These are phyloP conservation scores for Trichomalopsis sarcophagae DNA, from an alignment of 1,140 invertebrate species.

Conservation along the genomic window DNA sequence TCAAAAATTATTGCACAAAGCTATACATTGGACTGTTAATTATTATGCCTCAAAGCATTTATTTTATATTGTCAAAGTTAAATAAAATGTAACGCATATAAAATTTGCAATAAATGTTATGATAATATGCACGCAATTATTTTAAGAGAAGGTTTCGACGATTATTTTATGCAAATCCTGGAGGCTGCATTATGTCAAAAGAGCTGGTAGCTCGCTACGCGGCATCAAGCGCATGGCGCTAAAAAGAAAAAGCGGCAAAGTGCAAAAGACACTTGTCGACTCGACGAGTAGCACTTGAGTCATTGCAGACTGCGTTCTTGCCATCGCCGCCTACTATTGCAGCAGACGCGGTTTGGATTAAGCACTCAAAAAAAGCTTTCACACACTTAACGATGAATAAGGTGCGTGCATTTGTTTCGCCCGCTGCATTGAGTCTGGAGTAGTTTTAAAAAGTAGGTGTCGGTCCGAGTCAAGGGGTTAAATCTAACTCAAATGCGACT, in stretches of 20 bases:
- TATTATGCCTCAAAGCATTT: no score
- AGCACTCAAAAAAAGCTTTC: slow-evolving; percentile 49
- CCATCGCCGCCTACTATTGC: neutral
- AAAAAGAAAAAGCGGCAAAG: slow-evolving; percentile 37
- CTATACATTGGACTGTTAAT: no score
- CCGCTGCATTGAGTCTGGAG: neutral
- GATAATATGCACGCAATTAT: no score
- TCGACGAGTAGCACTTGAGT: slow-evolving; percentile 15
- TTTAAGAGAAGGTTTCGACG: neutral
- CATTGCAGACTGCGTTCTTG: slow-evolving; percentile 17
- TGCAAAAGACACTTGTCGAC: slow-evolving; percentile 38
- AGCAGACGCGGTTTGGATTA: slow-evolving; percentile 8
- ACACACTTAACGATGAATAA: slow-evolving; percentile 43
- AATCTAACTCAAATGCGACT: neutral
- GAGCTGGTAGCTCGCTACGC: neutral
- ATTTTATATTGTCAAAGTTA: no score
- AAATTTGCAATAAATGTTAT: no score
- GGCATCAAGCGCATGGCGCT: neutral
- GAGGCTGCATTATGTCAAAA: no score
- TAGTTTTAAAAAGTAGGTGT: slow-evolving; percentile 16
- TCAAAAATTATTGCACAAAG: no score
- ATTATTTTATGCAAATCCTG: neutral
- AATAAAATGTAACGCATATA: no score
- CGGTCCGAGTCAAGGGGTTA: neutral
- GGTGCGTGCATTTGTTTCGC: slow-evolving; percentile 23